Evolutionary conservation across 2,888 invertebrate genomes (phyloP).

Genomic region (Heliconius cydno): DNA sequence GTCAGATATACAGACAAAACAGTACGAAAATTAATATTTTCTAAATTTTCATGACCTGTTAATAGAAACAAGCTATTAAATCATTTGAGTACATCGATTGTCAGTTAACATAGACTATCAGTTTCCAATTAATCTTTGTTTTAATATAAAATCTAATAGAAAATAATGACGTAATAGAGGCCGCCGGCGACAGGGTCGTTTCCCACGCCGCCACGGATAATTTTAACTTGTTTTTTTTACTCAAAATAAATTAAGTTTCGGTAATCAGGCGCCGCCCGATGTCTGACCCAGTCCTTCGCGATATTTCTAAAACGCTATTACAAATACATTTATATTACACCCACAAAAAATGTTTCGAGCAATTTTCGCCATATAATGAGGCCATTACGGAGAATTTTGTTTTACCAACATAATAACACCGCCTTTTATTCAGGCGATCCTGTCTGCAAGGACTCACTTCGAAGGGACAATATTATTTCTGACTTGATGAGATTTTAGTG

Average conservation of each 20-base stretch:
- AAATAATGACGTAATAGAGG: slow-evolving; percentile 83
- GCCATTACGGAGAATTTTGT: slow-evolving; percentile 83
- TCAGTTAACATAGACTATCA: slow-evolving; percentile 63
- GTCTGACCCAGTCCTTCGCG: slow-evolving; percentile 79
- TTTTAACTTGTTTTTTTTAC: slow-evolving; percentile 70
- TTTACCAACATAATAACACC: slow-evolving; percentile 83
- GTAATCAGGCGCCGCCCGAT: slow-evolving; percentile 79
- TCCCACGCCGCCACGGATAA: slow-evolving; percentile 80
- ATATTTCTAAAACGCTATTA: slow-evolving; percentile 83
- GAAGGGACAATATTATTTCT: slow-evolving; percentile 81
- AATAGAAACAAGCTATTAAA: background rate
- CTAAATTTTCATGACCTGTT: background rate
- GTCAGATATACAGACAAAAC: background rate
- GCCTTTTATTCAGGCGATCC: slow-evolving; percentile 79
- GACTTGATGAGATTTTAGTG: slow-evolving; percentile 81
- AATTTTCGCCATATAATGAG: slow-evolving; percentile 84
- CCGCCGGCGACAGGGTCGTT: slow-evolving; percentile 81
- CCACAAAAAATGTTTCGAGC: slow-evolving; percentile 81
- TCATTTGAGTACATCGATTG: slow-evolving; percentile 13
- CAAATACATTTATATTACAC: slow-evolving; percentile 82
- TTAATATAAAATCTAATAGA: slow-evolving; percentile 82
- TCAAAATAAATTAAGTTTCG: slow-evolving; percentile 82
- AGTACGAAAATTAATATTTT: background rate
- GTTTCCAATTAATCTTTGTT: slow-evolving; percentile 81
- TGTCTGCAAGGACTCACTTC: slow-evolving; percentile 75